Percentiles rank a stretch among this genome's conserved stretches.
These are phyloP conservation scores for Nowickia ferox DNA, from an alignment of 2,888 invertebrate species.

Conservation along the genomic window DNA sequence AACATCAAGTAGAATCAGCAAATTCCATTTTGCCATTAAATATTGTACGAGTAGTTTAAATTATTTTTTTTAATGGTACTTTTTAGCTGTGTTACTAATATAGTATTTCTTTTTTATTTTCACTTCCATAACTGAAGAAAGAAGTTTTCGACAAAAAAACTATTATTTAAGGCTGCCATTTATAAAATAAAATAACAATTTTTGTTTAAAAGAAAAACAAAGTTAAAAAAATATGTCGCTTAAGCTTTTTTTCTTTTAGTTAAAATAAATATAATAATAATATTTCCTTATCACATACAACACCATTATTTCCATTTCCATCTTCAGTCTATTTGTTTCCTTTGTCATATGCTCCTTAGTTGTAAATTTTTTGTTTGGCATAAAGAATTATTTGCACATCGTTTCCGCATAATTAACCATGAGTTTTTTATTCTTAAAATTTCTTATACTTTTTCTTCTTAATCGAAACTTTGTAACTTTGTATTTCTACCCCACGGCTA, in stretches of 20 bases:
- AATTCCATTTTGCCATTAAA: too few species aligned
- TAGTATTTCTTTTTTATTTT: too few species aligned
- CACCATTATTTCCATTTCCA: background rate
- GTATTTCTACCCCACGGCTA: background rate
- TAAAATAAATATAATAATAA: background rate
- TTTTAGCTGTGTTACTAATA: too few species aligned
- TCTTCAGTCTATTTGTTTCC: background rate
- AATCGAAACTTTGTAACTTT: background rate
- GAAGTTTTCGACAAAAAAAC: background rate
- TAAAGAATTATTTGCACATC: constrained; percentile 55
- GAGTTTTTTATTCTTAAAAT: constrained; percentile 19
- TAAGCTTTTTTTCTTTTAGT: background rate
- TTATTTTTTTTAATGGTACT: too few species aligned
- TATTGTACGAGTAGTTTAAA: too few species aligned
- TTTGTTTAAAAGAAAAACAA: background rate
- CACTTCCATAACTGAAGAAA: too few species aligned
- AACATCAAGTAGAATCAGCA: too few species aligned
- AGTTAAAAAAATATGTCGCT: background rate
- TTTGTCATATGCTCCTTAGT: background rate
- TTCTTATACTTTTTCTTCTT: background rate
- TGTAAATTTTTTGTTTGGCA: constrained; percentile 32
- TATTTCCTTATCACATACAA: background rate
- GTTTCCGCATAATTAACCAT: constrained; percentile 58
- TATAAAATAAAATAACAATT: too few species aligned
- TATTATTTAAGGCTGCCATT: background rate